phyloP scores from a whole-genome alignment of 2,113 vertebrate species.

The Heteronetta atricapilla region DNA sequence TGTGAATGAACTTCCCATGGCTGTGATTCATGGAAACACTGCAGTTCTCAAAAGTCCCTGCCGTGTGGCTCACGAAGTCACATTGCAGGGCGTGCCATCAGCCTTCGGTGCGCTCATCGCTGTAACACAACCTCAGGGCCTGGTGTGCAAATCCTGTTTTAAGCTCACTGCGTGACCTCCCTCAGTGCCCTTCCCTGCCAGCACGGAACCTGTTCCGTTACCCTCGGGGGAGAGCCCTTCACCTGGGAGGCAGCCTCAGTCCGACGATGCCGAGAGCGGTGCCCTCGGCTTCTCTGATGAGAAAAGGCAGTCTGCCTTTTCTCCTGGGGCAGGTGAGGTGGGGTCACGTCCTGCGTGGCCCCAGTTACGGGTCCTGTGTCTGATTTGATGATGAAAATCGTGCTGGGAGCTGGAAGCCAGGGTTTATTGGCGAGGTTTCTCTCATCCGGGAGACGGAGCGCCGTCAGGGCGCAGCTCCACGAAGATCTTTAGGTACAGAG shows the following conservation, averaged over 20 bases:
- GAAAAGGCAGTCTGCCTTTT: background rate
- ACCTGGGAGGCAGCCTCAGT: background rate
- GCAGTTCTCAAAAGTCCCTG: background rate
- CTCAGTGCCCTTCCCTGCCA: background rate
- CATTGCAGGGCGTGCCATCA: background rate
- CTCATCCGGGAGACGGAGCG: accelerated
- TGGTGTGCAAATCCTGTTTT: background rate
- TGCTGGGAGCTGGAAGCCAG: background rate
- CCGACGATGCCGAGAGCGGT: background rate
- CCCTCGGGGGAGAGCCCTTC: background rate
- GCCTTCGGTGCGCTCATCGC: too few species aligned
- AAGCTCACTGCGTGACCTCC: background rate
- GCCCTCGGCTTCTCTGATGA: background rate
- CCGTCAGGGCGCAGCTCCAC: background rate
- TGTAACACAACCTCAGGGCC: background rate
- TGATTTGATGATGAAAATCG: background rate
- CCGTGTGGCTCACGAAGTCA: background rate
- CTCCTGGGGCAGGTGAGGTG: accelerated
- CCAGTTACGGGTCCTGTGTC: too few species aligned
- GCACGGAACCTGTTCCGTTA: background rate
- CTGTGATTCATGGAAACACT: background rate
- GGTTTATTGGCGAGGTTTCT: background rate
- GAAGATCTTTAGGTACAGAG: background rate
- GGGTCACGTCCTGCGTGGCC: accelerated
- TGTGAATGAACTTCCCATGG: background rate